Percentiles rank a stretch among this genome's conserved stretches.
Evolutionary conservation across 1,140 invertebrate species (phyloP).

Genomic region (Drosophila arawakana): DNA sequence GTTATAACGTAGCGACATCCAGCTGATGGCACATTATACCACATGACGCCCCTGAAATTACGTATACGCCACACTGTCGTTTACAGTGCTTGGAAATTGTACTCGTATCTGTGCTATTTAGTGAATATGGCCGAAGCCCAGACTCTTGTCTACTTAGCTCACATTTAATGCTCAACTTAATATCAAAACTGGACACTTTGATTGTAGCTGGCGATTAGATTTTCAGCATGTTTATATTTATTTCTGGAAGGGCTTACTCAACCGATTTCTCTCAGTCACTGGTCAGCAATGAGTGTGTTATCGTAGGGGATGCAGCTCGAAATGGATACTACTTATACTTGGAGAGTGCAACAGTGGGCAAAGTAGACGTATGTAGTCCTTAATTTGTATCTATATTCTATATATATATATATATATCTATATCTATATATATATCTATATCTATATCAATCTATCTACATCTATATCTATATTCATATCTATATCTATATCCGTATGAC

Average conservation of each 20-base stretch:
- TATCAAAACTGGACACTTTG: slow-evolving; percentile 74
- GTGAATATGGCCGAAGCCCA: slow-evolving; percentile 48
- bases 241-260: slow-evolving; percentile 10
- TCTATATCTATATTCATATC: slow-evolving; percentile 5
- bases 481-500: neutral
- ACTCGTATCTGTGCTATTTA: slow-evolving; percentile 13
- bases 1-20: slow-evolving; percentile 49
- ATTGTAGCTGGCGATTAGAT: slow-evolving; percentile 72
- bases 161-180: slow-evolving; percentile 56
- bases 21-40: slow-evolving; percentile 75
- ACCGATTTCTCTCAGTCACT: slow-evolving; percentile 1
- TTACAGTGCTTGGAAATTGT: neutral
- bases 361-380: neutral
- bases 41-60: slow-evolving; percentile 77
- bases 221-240: slow-evolving; percentile 50
- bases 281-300: slow-evolving; percentile 11
- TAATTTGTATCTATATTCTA: neutral
- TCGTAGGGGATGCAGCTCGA: slow-evolving; percentile 51
- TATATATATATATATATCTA: neutral
- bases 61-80: slow-evolving; percentile 59
- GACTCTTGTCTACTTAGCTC: slow-evolving; percentile 52
- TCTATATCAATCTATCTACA: slow-evolving; percentile 8
- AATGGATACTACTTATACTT: neutral
- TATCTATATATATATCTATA: slow-evolving; percentile 6
- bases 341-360: neutral